Base-by-base conservation (phyloP, 2,113 vertebrate species). In the Anolis sagrei region DNA sequence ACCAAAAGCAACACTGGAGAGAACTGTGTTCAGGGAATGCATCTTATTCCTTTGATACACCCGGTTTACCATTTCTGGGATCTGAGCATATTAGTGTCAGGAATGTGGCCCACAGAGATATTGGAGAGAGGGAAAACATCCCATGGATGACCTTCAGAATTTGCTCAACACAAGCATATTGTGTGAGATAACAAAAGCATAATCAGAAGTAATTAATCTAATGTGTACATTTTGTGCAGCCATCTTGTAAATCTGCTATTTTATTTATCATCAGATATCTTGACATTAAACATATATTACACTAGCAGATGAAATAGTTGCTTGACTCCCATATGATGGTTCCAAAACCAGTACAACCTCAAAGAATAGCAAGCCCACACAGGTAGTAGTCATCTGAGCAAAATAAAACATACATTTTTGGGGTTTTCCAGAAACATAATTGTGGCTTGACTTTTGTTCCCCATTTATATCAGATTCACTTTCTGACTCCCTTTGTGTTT, bases 371-470 rank as follows among this genome's bases (percentile, higher is more conserved):
- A n/a, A 21, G 19, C 32, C 36, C 19, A 66, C 27, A 6, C 64
- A 76, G 29, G 64, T 9, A 25, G 25, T 32, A 23, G 39, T 23
- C 73, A 66, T 32, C 29, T 48, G 7, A 23, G 3, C 18, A 48
- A 48, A 49, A 83, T 76, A 7, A 64, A 76, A 32, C 16, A 64
- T 66, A 66, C 8, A 11, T 66, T 14, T 2, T 48, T 66, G 39
- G 58, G 19, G 49, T 64, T 84, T 66, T 49, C 39, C 82, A 84
- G 82, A 76, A 84, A 66, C 36, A 13, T 62, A 76, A 49, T 64
- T 10, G 11, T 58, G 13, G 23, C 11, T 27, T 84, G 11, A 49
- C 34, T 62, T 49, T 32, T 8, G 3, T 51, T 48, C 27, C 4
- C 29, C 7, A 27, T 9, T 27, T 34, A 48, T 44, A 48, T 64